phyloP scores from a whole-genome alignment of 2,888 invertebrate species.

The Meteorus cinctellus region DNA sequence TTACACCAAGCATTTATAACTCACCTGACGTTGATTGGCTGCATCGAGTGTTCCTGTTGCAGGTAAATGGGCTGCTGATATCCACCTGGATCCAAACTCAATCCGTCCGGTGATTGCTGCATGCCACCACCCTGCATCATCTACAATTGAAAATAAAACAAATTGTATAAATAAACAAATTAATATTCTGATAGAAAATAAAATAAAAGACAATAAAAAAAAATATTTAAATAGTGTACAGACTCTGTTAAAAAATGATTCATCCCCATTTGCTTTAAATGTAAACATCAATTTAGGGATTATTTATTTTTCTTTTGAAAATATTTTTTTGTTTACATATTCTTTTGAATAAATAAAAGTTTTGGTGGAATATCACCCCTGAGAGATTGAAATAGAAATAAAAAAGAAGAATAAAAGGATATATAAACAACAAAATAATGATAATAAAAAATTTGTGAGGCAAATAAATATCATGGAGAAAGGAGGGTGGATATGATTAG shows the following conservation, averaged over 20 bases:
- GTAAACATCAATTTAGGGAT: neutral
- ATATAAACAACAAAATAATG: neutral
- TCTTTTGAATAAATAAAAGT: too few species aligned
- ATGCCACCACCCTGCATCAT: constrained; percentile 77
- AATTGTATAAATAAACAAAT: neutral
- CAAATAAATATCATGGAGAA: constrained; percentile 4
- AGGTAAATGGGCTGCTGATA: constrained; percentile 85
- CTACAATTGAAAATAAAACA: constrained; percentile 51
- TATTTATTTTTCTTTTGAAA: neutral
- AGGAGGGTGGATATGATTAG: constrained; percentile 24
- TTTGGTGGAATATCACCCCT: too few species aligned
- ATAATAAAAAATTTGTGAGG: constrained; percentile 29
- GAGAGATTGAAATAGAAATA: neutral
- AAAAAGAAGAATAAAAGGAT: neutral
- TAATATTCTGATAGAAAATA: neutral
- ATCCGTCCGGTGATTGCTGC: constrained; percentile 79
- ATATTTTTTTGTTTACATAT: neutral
- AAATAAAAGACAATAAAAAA: too few species aligned
- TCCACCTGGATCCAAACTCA: constrained; percentile 77
- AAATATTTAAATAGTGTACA: too few species aligned
- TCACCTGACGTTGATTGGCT: constrained; percentile 73
- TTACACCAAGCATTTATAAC: constrained; percentile 39
- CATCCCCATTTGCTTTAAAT: neutral
- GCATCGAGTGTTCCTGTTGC: constrained; percentile 75
- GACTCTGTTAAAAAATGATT: too few species aligned